These are phyloP conservation scores for Phrynocephalus vlangalii DNA, from an alignment of 2,797 vertebrate genomes.

Conservation along the genomic window DNA sequence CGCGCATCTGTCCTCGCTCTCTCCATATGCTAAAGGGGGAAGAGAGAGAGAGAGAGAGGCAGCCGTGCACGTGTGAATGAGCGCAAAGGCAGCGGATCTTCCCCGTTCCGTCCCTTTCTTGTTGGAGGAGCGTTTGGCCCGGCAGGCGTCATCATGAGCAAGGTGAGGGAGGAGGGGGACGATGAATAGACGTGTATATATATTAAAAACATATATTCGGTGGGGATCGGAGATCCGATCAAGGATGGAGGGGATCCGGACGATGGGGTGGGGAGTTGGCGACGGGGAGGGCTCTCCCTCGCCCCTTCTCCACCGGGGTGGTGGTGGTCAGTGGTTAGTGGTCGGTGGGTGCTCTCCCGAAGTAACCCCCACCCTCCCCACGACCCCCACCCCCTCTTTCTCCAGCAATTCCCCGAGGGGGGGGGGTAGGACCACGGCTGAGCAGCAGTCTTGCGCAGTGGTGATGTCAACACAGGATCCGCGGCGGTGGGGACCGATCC, in stretches of 20 bases:
- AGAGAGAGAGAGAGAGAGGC: not conserved
- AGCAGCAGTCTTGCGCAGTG: not conserved
- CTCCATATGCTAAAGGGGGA: not conserved
- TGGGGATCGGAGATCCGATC: too few species aligned
- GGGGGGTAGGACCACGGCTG: not conserved
- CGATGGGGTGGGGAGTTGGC: too few species aligned
- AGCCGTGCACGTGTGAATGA: not conserved
- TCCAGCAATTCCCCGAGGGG: not conserved
- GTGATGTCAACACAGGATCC: not conserved
- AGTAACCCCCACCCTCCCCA: not conserved
- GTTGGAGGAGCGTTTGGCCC: not conserved
- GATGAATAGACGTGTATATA: too few species aligned
- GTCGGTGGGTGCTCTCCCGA: not conserved
- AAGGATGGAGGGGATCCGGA: not conserved
- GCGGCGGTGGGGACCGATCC: too few species aligned
- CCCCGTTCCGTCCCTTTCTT: not conserved
- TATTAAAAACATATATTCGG: too few species aligned
- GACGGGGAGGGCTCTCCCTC: too few species aligned
- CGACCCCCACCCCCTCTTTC: too few species aligned
- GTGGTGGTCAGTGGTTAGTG: too few species aligned
- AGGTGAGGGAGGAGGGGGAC: not conserved
- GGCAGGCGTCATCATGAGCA: constrained; percentile 33
- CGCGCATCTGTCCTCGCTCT: not conserved
- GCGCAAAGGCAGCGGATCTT: too few species aligned
- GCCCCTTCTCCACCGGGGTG: not conserved